A percentile compares a stretch with the other conserved stretches of the same genome.
Conservation (phyloP, 2,888 invertebrate genomes). For the Myopa tessellatipennis region DNA sequence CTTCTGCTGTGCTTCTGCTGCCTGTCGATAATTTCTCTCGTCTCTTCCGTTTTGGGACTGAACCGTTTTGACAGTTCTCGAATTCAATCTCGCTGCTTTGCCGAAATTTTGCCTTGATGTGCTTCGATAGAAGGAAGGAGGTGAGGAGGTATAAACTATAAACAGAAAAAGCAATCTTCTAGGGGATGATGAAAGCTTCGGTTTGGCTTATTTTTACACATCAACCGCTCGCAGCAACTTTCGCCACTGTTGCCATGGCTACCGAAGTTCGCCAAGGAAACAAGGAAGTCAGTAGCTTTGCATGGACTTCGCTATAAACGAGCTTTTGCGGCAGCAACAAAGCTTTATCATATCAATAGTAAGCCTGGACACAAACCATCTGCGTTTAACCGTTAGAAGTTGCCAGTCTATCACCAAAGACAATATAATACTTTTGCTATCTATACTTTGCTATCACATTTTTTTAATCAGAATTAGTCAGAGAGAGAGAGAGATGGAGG, state of each 20-base stretch:
- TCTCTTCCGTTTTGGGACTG: slow-evolving; percentile 27
- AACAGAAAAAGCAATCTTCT: neutral
- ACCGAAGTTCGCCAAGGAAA: neutral
- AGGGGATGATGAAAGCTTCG: slow-evolving; percentile 34
- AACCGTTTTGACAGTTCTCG: slow-evolving; percentile 23
- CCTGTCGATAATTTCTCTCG: slow-evolving; percentile 15
- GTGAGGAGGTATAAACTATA: neutral
- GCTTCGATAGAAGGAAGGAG: neutral
- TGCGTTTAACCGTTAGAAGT: neutral
- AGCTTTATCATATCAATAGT: neutral
- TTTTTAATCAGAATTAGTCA: too few relatives aligned
- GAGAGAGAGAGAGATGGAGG: too few relatives aligned
- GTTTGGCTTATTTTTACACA: neutral
- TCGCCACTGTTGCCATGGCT: neutral
- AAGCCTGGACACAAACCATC: neutral
- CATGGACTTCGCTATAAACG: neutral
- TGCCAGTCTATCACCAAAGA: neutral
- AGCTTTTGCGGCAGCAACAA: neutral
- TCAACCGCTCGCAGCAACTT: slow-evolving; percentile 14
- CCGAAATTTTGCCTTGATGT: slow-evolving; percentile 13
- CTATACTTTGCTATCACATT: too few relatives aligned
- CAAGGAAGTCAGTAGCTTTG: neutral
- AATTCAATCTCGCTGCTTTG: slow-evolving; percentile 28
- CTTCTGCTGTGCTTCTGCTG: slow-evolving; percentile 5
- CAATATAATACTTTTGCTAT: too few relatives aligned